Evolutionary conservation across 2,113 vertebrate genomes (phyloP).

Genomic region (Saccopteryx bilineata): DNA sequence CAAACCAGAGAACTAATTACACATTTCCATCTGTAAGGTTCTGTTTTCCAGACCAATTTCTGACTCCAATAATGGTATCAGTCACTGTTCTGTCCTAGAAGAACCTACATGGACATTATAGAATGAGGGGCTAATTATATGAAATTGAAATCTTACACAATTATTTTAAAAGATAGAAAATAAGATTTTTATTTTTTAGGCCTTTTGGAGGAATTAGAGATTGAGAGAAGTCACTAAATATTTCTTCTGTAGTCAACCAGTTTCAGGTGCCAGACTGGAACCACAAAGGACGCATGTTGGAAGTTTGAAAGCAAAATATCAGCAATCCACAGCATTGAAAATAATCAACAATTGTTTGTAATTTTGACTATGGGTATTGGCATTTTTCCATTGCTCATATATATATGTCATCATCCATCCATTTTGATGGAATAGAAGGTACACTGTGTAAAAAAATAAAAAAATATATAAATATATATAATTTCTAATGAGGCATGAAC

Average conservation of each 20-base stretch:
- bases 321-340: not conserved
- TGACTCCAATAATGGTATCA: not conserved
- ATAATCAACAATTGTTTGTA: not conserved
- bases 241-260: not conserved
- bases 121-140: not conserved
- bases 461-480: not conserved
- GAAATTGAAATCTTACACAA: not conserved
- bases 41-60: not conserved
- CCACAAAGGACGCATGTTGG: not conserved
- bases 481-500: slow-evolving; percentile 8
- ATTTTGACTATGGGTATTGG: not conserved
- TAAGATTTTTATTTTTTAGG: not conserved
- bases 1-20: not conserved
- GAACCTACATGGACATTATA: not conserved
- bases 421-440: slow-evolving; percentile 2
- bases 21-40: not conserved
- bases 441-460: not conserved
- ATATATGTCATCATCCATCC: not conserved
- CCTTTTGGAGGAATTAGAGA: not conserved
- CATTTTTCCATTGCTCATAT: not conserved
- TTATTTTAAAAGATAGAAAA: not conserved
- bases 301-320: not conserved
- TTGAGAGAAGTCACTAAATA: not conserved
- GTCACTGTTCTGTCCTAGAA: not conserved
- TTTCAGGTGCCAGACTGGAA: not conserved